These are phyloP conservation scores for Pituophis catenifer DNA, from an alignment of 2,113 vertebrate genomes.

Conservation along the genomic window DNA sequence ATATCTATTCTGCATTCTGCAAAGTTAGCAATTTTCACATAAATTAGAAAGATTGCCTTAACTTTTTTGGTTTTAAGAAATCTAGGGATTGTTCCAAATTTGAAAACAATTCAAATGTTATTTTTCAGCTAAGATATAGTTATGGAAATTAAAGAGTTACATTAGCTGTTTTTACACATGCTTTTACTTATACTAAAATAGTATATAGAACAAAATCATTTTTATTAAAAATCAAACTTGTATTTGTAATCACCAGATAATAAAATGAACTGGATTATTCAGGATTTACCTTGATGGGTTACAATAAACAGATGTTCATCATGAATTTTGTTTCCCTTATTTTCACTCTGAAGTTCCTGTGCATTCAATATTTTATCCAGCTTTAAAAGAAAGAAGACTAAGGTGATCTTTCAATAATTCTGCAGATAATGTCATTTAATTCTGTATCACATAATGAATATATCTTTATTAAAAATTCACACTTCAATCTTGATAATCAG, in stretches of 20 bases:
- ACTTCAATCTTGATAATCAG: not conserved
- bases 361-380: constrained; percentile 87
- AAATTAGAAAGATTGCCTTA: not conserved
- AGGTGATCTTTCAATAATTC: not conserved
- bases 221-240: not conserved
- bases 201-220: not conserved
- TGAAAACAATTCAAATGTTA: not conserved
- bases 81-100: not conserved
- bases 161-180: not conserved
- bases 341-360: constrained; percentile 90
- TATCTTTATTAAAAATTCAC: not conserved
- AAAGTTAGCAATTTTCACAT: not conserved
- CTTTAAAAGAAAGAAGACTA: constrained; percentile 68
- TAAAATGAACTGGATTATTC: not conserved
- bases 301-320: constrained; percentile 98
- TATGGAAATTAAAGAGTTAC: not conserved
- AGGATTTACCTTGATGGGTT: constrained; percentile 88
- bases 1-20: not conserved
- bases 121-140: not conserved
- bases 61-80: not conserved
- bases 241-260: not conserved
- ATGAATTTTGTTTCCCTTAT: constrained; percentile 90
- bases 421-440: not conserved
- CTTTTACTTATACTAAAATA: not conserved
- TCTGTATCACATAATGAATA: not conserved